These are phyloP conservation scores for Poeciliopsis prolifica DNA, from an alignment of 2,113 vertebrate species.

Conservation along the genomic window DNA sequence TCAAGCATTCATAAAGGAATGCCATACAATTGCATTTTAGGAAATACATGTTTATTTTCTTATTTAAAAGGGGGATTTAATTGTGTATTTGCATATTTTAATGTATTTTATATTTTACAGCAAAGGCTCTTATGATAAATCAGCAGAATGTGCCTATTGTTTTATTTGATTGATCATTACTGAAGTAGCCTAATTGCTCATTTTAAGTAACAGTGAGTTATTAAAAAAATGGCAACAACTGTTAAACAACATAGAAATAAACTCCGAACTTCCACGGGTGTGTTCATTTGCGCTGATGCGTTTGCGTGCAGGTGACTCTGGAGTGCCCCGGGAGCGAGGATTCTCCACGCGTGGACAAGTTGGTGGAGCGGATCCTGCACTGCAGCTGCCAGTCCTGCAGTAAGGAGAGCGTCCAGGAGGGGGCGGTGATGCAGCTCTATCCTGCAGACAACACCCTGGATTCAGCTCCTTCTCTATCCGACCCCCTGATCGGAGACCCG, in stretches of 20 bases:
- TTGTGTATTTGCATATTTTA: no score
- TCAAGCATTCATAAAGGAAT: no score
- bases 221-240: background rate
- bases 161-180: no score
- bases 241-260: background rate
- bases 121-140: no score
- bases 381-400: slow-evolving; percentile 98
- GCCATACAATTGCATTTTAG: no score
- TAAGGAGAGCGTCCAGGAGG: slow-evolving; percentile 90
- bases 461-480: slow-evolving; percentile 60
- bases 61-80: no score
- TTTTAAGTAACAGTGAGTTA: background rate
- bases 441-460: slow-evolving; percentile 84
- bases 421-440: slow-evolving; percentile 89
- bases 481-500: slow-evolving; percentile 49
- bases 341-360: slow-evolving; percentile 90
- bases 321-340: slow-evolving; percentile 90
- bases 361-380: slow-evolving; percentile 95
- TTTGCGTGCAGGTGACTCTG: slow-evolving; percentile 86
- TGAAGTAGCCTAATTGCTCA: no score
- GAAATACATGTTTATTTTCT: no score
- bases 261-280: background rate
- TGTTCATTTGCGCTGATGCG: background rate
- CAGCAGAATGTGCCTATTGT: no score
- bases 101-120: no score